Base-by-base conservation (phyloP, 1,140 invertebrate genomes). In the Drosophila watanabei region DNA sequence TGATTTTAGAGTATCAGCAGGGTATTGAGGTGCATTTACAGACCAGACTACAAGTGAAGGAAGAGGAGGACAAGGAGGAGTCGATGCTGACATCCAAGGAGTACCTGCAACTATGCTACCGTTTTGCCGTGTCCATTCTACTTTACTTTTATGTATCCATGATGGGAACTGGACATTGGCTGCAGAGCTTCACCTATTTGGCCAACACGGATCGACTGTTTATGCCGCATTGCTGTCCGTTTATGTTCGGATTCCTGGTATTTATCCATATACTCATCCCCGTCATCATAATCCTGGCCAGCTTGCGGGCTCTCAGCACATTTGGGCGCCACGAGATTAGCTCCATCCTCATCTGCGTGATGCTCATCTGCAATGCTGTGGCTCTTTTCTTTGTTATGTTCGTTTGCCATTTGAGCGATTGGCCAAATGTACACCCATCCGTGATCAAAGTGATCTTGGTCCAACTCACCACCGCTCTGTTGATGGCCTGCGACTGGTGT, bases 101-200 rank as follows among this genome's bases (percentile, higher is more conserved):
- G 4, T 65, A 91, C 10, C 32, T 91, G 8, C 13, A 75, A 13
- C 52, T 24, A 5, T 69, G 64, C 75, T 80, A 92, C 46, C 65
- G 82, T 52, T 72, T 79, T 33, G 80, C 88, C 4, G 82, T 72
- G 32, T 85, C 88, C 61, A 94, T 97, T 96, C 94, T 98, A 72
- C 94, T 97, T 63, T 97, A 98, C 68, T 96, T 97, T 41, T 94
- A 97, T 54, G 89, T 96, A 71, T 96, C 97, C n/a, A 99, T 99
- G 92, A 99, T 99, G 93, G 98, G 98, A 9, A 98, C 97, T 20
- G 98, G 98, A n/a, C 99, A 99, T 93, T 97, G 99, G 92, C 97
- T 98, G 9, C 98, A 98, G 61, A 93, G 98, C 13, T 98, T 97
- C 93, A 97, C 97, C 28, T 99, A 99, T 93, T 98, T 99, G 94